These are phyloP conservation scores for Otus scops DNA, from an alignment of 2,797 vertebrate genomes.

Conservation along the genomic window DNA sequence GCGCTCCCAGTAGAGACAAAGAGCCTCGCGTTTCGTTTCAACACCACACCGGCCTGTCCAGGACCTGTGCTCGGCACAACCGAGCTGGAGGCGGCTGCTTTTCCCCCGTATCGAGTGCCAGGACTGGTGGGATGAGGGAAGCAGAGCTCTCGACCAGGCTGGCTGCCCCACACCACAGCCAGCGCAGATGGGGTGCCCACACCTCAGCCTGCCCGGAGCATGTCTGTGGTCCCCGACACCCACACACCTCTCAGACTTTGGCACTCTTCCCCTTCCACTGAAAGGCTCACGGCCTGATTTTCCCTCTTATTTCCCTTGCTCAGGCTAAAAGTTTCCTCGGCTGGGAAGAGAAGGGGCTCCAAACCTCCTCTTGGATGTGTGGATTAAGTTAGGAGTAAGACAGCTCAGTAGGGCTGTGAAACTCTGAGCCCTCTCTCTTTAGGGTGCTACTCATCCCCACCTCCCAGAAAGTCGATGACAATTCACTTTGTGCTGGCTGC, in stretches of 20 bases:
- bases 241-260: neutral
- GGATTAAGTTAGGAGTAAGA: neutral
- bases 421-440: neutral
- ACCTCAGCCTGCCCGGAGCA: neutral
- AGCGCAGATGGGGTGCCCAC: accelerated
- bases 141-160: accelerated
- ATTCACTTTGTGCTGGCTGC: neutral
- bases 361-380: neutral
- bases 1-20: conserved; percentile 53
- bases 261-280: neutral
- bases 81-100: neutral
- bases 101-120: accelerated
- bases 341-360: neutral
- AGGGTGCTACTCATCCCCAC: neutral
- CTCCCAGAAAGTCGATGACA: neutral
- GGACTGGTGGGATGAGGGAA: accelerated
- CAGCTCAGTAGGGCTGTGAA: neutral
- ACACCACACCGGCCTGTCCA: neutral
- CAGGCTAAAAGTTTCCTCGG: neutral
- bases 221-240: neutral
- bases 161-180: neutral
- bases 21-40: conserved; percentile 30
- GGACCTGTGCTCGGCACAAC: neutral
- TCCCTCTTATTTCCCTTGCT: neutral
- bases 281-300: neutral